phyloP scores from a whole-genome alignment of 1,140 invertebrate genomes.

The Rhopalosiphum padi region DNA sequence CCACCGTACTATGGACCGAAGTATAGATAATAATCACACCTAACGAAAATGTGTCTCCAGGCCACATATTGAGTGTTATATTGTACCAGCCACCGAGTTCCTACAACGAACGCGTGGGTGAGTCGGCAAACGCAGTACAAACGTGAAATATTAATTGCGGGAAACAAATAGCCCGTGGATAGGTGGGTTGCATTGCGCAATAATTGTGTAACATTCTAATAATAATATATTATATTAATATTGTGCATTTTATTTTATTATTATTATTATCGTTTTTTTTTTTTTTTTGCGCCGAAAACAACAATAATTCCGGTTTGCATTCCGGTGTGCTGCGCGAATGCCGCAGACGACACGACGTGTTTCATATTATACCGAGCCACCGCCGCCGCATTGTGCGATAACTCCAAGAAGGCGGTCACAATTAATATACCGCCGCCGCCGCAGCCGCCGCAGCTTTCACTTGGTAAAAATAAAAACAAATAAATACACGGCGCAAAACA shows the following conservation, averaged over 20 bases:
- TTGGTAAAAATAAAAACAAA: slow-evolving; percentile 9
- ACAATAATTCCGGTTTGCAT: slow-evolving; percentile 29
- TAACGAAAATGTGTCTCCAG: background rate
- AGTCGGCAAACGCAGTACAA: background rate
- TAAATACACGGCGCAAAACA: background rate
- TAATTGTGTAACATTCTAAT: background rate
- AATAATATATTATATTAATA: background rate
- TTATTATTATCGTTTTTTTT: background rate
- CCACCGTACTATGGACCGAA: background rate
- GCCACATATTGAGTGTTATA: background rate
- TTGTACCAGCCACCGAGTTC: background rate
- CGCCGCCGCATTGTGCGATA: slow-evolving; percentile 33
- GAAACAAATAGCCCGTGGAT: background rate
- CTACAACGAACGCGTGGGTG: background rate
- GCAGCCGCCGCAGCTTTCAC: slow-evolving; percentile 9
- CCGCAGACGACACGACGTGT: background rate
- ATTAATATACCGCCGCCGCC: background rate
- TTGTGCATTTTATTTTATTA: background rate
- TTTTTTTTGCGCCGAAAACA: slow-evolving; percentile 3
- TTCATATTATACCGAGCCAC: slow-evolving; percentile 3
- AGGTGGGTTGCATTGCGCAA: background rate
- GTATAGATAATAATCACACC: background rate
- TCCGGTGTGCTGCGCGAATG: background rate
- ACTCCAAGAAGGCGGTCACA: background rate
- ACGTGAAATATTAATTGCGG: background rate